Conservation (phyloP, 37 sponge, comb jelly and placozoan genomes). For the Beroe forskalii region DNA sequence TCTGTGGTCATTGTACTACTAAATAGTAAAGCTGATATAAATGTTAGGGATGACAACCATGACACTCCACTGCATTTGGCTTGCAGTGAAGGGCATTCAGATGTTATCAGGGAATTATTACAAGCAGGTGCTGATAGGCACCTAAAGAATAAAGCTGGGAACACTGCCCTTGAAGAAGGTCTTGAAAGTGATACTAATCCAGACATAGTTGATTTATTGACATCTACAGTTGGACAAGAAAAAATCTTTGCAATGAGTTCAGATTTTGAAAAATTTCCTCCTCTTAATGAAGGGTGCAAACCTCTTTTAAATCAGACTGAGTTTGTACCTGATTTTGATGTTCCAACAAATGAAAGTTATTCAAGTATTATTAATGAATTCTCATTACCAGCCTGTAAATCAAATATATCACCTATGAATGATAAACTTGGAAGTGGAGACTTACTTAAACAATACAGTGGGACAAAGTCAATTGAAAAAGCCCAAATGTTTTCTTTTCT, state of each 20-base stretch:
- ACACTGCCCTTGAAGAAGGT: slow-evolving; percentile 22
- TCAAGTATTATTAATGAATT: slow-evolving; percentile 41
- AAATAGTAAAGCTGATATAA: not conserved
- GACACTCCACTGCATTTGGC: slow-evolving; percentile 59
- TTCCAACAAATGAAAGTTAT: slow-evolving; percentile 60
- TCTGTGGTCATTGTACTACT: not conserved
- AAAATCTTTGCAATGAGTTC: not conserved
- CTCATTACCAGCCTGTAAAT: not conserved
- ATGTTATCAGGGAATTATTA: not conserved
- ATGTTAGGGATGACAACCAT: slow-evolving; percentile 14
- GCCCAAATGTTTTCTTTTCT: slow-evolving; percentile 38
- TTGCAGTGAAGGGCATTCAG: slow-evolving; percentile 13
- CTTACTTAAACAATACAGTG: not conserved
- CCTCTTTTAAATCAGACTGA: not conserved
- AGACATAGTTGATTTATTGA: not conserved
- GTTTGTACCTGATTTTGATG: slow-evolving; percentile 57
- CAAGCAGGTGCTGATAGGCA: not conserved
- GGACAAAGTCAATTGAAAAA: slow-evolving; percentile 13
- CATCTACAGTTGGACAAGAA: not conserved
- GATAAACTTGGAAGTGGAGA: not conserved
- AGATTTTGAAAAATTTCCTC: not conserved
- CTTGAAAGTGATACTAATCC: not conserved
- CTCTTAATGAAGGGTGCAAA: not conserved
- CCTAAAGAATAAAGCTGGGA: slow-evolving; percentile 12
- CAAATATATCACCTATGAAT: not conserved